These are phyloP conservation scores for Eptesicus fuscus DNA, from an alignment of 2,113 vertebrate species.

Conservation along the genomic window DNA sequence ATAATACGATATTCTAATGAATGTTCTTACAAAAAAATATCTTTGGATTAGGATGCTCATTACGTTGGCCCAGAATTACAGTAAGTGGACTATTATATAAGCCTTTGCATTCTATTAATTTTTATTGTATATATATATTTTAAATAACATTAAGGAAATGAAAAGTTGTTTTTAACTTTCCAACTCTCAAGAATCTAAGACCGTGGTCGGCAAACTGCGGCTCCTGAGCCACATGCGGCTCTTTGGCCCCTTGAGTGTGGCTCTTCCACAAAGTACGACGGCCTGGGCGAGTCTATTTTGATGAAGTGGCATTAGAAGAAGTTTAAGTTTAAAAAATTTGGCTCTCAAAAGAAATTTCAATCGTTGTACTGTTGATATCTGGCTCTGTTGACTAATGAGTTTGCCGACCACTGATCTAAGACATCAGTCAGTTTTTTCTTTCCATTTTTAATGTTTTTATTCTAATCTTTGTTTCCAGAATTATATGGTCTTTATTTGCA, in stretches of 20 bases:
- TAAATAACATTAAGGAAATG: background rate
- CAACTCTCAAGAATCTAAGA: background rate
- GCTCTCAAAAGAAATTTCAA: too few species aligned
- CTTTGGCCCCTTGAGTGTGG: too few species aligned
- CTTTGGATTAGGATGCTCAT: conserved; percentile 51
- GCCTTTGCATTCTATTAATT: conserved; percentile 12
- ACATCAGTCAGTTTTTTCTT: background rate
- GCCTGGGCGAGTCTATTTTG: too few species aligned
- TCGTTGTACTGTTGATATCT: too few species aligned
- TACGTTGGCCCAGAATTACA: conserved; percentile 27
- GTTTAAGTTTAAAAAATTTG: too few species aligned
- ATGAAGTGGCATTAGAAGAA: too few species aligned
- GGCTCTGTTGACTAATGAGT: too few species aligned
- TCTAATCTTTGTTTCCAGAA: background rate
- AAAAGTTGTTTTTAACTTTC: background rate
- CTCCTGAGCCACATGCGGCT: too few species aligned
- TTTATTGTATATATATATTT: conserved; percentile 16
- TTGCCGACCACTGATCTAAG: background rate
- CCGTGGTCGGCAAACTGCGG: too few species aligned
- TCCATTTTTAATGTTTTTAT: background rate
- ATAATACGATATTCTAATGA: conserved; percentile 47
- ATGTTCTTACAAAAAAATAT: conserved; percentile 48
- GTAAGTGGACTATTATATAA: conserved; percentile 28
- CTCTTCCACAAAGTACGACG: too few species aligned
- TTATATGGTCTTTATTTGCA: background rate